Percentiles rank a stretch among this genome's conserved stretches.
These are phyloP conservation scores for Leptonema lineaticorne DNA, from an alignment of 1,140 invertebrate genomes.

Conservation along the genomic window DNA sequence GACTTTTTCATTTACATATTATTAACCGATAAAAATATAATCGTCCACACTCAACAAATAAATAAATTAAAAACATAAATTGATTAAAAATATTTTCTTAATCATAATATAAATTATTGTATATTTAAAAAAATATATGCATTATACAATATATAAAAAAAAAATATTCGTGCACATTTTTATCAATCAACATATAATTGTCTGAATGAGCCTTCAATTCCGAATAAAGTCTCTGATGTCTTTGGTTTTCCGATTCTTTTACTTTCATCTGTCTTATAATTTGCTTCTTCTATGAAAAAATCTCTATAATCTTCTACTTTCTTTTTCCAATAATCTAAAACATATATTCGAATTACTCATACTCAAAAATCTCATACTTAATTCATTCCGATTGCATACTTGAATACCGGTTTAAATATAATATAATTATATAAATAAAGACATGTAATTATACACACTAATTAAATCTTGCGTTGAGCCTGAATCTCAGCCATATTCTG, in stretches of 20 bases:
- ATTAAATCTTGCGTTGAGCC: conserved; percentile 49
- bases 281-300: conserved; percentile 57
- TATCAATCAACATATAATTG: conserved; percentile 52
- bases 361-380: too few species aligned
- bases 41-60: too few species aligned
- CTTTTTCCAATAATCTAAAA: conserved; percentile 47
- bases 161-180: background rate
- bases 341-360: background rate
- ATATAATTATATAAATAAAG: too few species aligned
- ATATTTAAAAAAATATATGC: too few species aligned
- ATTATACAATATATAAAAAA: too few species aligned
- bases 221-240: conserved; percentile 55
- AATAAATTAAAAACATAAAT: too few species aligned
- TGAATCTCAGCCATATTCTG: conserved; percentile 59
- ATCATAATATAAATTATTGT: too few species aligned
- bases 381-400: too few species aligned
- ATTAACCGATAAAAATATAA: too few species aligned
- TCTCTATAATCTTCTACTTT: conserved; percentile 47
- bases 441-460: conserved; percentile 27
- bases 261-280: conserved; percentile 60
- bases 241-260: conserved; percentile 57
- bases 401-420: too few species aligned
- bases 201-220: conserved; percentile 56
- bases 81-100: too few species aligned
- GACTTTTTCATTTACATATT: too few species aligned